Conservation (phyloP, 2,113 vertebrate species). For the Porphyrio hochstetteri region DNA sequence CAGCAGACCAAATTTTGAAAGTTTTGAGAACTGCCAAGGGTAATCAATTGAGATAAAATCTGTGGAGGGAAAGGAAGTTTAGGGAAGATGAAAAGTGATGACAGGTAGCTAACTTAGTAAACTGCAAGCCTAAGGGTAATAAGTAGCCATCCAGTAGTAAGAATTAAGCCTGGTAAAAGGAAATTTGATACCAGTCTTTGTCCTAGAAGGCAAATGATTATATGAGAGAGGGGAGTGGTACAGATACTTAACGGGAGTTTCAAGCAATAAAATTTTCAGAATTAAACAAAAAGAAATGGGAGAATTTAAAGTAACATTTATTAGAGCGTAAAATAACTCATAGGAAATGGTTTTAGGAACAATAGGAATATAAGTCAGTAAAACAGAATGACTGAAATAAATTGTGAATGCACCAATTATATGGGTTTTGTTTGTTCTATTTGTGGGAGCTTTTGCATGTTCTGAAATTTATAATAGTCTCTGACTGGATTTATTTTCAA, state of each 20-base stretch:
- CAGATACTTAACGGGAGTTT: background rate
- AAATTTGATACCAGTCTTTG: background rate
- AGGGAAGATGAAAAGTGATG: background rate
- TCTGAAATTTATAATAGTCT: background rate
- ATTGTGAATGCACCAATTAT: background rate
- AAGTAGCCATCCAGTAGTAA: background rate
- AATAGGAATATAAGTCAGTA: background rate
- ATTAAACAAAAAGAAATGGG: background rate
- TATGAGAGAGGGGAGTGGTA: background rate
- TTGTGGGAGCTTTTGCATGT: background rate
- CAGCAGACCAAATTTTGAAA: background rate
- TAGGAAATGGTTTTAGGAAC: background rate
- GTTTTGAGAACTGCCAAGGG: background rate
- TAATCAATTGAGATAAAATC: background rate
- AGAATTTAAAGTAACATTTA: background rate
- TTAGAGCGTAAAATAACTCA: background rate
- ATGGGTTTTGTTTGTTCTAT: background rate
- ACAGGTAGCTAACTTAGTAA: background rate
- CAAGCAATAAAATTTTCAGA: background rate
- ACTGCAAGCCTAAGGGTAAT: background rate
- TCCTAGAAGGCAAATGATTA: background rate
- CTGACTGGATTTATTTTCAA: background rate
- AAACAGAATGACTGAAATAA: background rate
- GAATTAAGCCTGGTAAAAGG: background rate
- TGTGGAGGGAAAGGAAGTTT: background rate